Evolutionary conservation across 2,888 invertebrate genomes (phyloP), one percentile per base, ranked within the genome.

Genomic region (Strigamia transsilvanica): DNA sequence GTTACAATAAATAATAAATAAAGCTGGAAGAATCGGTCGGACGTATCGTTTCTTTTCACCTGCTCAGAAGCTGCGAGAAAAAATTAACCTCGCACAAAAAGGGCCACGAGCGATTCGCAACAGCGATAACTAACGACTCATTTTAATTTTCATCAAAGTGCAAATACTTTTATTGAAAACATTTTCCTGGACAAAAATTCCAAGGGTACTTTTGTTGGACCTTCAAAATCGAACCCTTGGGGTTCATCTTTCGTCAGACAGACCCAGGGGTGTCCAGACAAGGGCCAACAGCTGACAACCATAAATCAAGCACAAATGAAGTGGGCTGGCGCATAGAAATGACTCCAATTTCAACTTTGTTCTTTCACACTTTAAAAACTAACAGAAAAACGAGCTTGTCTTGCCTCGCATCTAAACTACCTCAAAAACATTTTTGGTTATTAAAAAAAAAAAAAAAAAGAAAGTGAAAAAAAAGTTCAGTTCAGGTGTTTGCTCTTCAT

Each of bases 251-350:
- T 61, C 61, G 18, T 61, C 61, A 61, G 61, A 61, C 61, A 61
- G 61, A 61, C 61, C 61, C 61, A 61, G 12, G 61, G 61, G 61
- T 61, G 23, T 61, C 61, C 61, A 61, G 61, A 61, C 61, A 61
- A 61, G 61, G 61, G 61, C 61, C 61, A 61, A 61, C 61, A 61
- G 61, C 61, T 61, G 61, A 61, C 61, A 61, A 23, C 61, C 61
- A 61, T 61, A 61, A 61, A 61, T 61, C 61, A 61, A 61, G 61
- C 21, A 18, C 23, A 15, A 61, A 61, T 61, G 61, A 61, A 61
- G 61, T 61, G 61, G 61, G 61, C 61, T 61, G 61, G 61, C 23
- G 61, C 61, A 61, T 61, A 61, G 61, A 61, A 61, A 61, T 23
- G 61, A 61, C 61, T 23, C 21, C 61, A n/a, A 61, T 61, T 61